phyloP scores from a whole-genome alignment of 2,113 vertebrate species.

The Nibea coibor region DNA sequence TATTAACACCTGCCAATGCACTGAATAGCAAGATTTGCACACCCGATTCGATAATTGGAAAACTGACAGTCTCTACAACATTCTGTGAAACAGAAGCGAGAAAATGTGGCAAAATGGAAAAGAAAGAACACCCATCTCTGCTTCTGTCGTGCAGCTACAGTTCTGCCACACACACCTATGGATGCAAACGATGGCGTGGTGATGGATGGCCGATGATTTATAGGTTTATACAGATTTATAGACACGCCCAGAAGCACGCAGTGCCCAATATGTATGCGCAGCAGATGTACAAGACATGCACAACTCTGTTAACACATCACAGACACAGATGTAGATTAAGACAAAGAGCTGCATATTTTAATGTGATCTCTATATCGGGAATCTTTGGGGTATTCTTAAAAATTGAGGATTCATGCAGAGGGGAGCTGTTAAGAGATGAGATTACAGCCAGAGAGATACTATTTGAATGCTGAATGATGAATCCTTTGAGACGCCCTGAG shows the following conservation, averaged over 20 bases:
- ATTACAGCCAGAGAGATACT: constrained; percentile 24
- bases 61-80: not conserved
- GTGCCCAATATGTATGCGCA: constrained; percentile 1
- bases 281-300: not conserved
- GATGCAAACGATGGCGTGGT: not conserved
- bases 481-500: constrained; percentile 54
- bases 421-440: constrained; percentile 40
- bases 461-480: constrained; percentile 65
- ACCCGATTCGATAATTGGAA: not conserved
- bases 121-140: not conserved
- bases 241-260: not conserved
- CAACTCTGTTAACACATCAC: not conserved
- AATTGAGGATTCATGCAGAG: constrained; percentile 14
- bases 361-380: constrained; percentile 2
- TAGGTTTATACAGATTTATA: not conserved
- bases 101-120: not conserved
- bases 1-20: constrained; percentile 5
- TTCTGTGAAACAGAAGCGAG: not conserved
- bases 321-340: constrained; percentile 8
- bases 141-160: not conserved
- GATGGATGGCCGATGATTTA: constrained; percentile 12
- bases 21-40: not conserved
- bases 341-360: constrained; percentile 12
- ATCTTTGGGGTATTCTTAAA: constrained; percentile 17
- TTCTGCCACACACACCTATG: not conserved